These are phyloP conservation scores for Agrilus biguttatus DNA, from an alignment of 2,888 invertebrate species.

Conservation along the genomic window DNA sequence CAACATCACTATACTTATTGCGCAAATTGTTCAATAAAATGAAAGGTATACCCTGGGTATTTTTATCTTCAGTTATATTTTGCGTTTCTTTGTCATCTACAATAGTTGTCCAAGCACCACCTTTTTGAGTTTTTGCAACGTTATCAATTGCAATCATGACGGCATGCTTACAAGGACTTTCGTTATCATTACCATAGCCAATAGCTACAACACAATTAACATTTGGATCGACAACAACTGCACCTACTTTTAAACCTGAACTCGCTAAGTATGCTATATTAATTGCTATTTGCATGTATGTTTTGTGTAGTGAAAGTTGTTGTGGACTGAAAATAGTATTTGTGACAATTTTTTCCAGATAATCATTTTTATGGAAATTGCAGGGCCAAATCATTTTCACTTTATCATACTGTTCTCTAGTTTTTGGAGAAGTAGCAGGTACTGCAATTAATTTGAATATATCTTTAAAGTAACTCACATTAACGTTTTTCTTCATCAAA, in stretches of 20 bases:
- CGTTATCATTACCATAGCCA: conserved; percentile 39
- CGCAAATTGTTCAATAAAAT: conserved; percentile 27
- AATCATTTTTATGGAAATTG: conserved; percentile 69
- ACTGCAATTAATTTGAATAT: conserved; percentile 41
- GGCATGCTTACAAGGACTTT: conserved; percentile 68
- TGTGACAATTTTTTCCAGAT: conserved; percentile 50
- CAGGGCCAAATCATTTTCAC: conserved; percentile 60
- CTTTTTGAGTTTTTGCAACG: conserved; percentile 69
- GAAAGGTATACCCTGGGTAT: conserved; percentile 31
- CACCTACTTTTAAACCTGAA: conserved; percentile 22
- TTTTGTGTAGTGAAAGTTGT: conserved; percentile 40
- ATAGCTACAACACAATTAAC: conserved; percentile 50
- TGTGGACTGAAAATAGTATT: conserved; percentile 42
- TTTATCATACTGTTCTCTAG: conserved; percentile 49
- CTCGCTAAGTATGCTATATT: conserved; percentile 31
- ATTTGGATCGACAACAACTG: conserved; percentile 63
- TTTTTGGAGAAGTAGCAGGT: conserved; percentile 44
- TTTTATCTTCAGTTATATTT: conserved; percentile 7
- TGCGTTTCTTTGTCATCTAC: not conserved
- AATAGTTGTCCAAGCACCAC: conserved; percentile 48
- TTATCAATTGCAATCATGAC: conserved; percentile 75
- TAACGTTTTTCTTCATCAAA: conserved; percentile 34
- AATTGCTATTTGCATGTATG: conserved; percentile 44
- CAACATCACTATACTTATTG: conserved; percentile 24
- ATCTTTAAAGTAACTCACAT: conserved; percentile 35